Base-by-base conservation (phyloP, 2,888 invertebrate genomes). In the Nemoura dubitans region DNA sequence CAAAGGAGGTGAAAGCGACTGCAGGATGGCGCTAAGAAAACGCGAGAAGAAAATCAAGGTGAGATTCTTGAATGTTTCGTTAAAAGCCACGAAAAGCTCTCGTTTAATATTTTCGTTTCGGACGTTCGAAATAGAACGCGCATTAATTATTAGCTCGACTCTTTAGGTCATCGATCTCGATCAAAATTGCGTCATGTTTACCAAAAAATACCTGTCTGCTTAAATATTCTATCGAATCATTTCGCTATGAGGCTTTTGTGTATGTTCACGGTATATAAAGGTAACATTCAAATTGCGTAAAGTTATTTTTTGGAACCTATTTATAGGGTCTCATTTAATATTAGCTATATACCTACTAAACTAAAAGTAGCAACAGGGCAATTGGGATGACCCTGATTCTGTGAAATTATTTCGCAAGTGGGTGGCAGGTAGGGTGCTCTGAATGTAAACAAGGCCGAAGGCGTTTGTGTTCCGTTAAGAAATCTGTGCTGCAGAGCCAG, bases 1-100 rank as follows among this genome's bases (percentile, higher is more conserved):
- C 16, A 21, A 59, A 59, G 59, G 14, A 59, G 21, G 59, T 7
- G 14, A 59, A 16, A 59, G 59, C 10, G 59, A 21, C 59, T 21
- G 14, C 78, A 78, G 27, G 21, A 81, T 81, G 81, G 29, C 81
- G 6, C 30, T 81, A 29, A 81, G 81, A 81, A 81, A 81, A 30
- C 81, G 81, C 29, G 81, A 81, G 6, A 81, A 81, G 81, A 27
- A 81, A 81, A n/a, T 29, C 10, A 81, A 81, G 81, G 81, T 81
- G 21, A 81, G 28, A 59, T 21, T 21, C 59, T 21, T 59, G 14
- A 59, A 59, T 59, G 14, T 21, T 59, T 59, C 59, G 21, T 59
- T 1, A 21, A n/a, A 59, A 59, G 16, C 1, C 59, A 21, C 59
- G 59, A 10, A 2, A 59, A 59, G 2, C 59, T 59, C 59, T 59